These are phyloP conservation scores for Orthonychiurus folsomi DNA, from an alignment of 2,888 invertebrate genomes.

Conservation along the genomic window DNA sequence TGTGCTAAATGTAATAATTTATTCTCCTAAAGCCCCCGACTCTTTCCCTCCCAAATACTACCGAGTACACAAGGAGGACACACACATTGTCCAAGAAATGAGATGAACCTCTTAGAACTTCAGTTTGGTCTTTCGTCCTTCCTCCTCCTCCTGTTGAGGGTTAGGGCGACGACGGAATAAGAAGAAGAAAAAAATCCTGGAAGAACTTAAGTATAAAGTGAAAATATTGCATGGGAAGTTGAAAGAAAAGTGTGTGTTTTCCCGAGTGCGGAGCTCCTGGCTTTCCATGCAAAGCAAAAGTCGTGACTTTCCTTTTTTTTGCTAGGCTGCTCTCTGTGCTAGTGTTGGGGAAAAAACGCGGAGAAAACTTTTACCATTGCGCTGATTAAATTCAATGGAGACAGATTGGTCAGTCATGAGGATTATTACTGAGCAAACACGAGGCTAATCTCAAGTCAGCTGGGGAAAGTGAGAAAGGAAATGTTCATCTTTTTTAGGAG, in stretches of 20 bases:
- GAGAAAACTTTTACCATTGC: conserved; percentile 20
- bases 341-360: not conserved
- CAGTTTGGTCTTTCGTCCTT: not conserved
- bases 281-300: no score
- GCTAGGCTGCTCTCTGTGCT: no score
- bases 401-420: conserved; percentile 15
- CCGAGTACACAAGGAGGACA: not conserved
- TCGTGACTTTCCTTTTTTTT: no score
- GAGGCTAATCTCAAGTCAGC: not conserved
- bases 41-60: not conserved
- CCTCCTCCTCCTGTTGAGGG: no score
- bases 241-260: not conserved
- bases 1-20: not conserved
- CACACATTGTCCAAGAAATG: not conserved
- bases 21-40: not conserved
- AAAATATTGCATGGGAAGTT: conserved; percentile 1
- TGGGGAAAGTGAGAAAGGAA: not conserved
- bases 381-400: conserved; percentile 21
- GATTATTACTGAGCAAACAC: not conserved
- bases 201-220: not conserved
- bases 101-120: not conserved
- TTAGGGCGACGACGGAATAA: no score
- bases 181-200: not conserved
- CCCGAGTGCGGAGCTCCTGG: no score
- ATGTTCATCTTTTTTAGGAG: no score